Conservation (phyloP, 2,797 vertebrate genomes). For the Acipenser oxyrinchus region DNA sequence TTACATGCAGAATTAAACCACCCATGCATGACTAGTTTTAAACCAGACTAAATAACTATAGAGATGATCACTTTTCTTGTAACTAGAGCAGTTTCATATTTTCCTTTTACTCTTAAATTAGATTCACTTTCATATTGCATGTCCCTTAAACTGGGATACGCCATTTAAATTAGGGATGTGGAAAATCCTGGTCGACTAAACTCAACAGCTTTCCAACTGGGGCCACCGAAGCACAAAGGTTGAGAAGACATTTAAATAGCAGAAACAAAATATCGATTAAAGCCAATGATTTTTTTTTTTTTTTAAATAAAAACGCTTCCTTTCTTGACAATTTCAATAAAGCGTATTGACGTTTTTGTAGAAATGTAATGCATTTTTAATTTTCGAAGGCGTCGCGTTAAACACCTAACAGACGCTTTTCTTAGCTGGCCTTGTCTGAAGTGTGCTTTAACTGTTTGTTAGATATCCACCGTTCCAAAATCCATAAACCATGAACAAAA, state of each 20-base stretch:
- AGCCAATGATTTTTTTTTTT: not conserved
- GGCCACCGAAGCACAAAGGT: no score
- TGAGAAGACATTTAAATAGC: not conserved
- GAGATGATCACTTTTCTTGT: no score
- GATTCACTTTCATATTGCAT: no score
- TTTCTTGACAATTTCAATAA: not conserved
- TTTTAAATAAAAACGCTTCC: not conserved
- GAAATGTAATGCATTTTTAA: not conserved
- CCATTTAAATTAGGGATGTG: no score
- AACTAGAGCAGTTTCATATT: no score
- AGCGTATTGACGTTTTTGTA: not conserved
- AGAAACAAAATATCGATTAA: not conserved
- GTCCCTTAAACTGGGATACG: no score
- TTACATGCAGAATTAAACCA: no score
- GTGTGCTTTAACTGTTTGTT: not conserved
- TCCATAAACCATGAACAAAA: not conserved
- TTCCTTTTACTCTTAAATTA: no score
- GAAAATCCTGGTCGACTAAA: no score
- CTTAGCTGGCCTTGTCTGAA: not conserved
- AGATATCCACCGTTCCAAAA: not conserved
- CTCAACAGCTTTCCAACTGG: no score
- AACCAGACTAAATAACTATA: no score
- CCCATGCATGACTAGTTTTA: no score
- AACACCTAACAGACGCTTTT: not conserved
- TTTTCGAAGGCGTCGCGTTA: not conserved